Conservation (phyloP, 2,797 vertebrate genomes). For the Perodicticus potto region DNA sequence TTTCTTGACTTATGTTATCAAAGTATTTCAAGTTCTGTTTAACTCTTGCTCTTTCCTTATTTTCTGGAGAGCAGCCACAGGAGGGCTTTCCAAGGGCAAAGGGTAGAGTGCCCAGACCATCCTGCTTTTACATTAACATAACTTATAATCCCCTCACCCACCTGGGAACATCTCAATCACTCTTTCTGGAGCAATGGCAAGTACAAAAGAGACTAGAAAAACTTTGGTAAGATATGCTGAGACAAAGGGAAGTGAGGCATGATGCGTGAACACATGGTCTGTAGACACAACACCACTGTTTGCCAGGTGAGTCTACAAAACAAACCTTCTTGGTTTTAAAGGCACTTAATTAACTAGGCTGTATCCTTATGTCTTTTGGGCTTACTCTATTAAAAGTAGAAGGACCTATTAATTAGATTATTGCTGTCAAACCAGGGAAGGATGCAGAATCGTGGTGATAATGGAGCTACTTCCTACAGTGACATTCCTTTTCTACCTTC, state of each 20-base stretch:
- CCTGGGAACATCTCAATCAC: not conserved
- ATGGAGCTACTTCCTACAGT: not conserved
- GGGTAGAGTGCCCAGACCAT: not conserved
- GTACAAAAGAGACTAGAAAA: not conserved
- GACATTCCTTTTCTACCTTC: not conserved
- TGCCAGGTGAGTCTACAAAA: not conserved
- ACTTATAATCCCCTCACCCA: not conserved
- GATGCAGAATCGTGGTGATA: not conserved
- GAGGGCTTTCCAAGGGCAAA: not conserved
- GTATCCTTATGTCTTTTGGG: not conserved
- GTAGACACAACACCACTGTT: not conserved
- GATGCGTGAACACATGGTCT: not conserved
- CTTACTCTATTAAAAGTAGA: not conserved
- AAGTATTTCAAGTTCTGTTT: slow-evolving; percentile 9
- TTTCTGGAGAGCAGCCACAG: not conserved
- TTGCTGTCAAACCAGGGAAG: slow-evolving; percentile 3
- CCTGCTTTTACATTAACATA: not conserved
- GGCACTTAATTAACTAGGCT: not conserved
- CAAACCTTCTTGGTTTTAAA: not conserved
- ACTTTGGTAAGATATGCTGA: not conserved
- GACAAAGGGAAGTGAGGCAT: not conserved
- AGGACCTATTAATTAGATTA: not conserved
- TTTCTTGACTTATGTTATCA: not conserved
- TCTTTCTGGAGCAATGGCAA: slow-evolving; percentile 14
- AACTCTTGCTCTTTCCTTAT: not conserved